Evolutionary conservation across 2,113 vertebrate species (phyloP), one percentile per base, ranked within the genome.

Genomic region (Nanorana parkeri): DNA sequence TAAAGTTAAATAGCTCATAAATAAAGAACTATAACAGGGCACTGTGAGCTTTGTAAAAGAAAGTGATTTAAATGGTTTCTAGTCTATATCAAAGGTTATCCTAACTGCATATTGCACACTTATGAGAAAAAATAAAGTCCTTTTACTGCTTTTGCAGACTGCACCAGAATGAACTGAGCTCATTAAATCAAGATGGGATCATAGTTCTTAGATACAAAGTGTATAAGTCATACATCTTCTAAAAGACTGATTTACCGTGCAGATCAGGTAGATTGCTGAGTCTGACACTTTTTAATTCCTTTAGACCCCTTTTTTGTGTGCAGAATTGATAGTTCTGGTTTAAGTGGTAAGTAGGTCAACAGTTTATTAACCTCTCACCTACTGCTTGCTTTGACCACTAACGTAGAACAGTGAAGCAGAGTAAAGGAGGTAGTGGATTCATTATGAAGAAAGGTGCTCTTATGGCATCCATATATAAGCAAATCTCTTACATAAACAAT

Each of bases 161-260:
- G 17, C 77, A 85, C 82, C 86, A 77, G n/a, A 84, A 83, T 85
- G 78, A 84, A 81, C 83, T 84, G 86, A 87, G 85, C 69, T 88
- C 68, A 29, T 6, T 85, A 78, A 78, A 76, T 66, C 54, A 69
- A 77, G 56, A 80, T 88, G 87, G 85, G 77, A 87, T 84, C 66
- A 84, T 64, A 88, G 85, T 83, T 84, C 74, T 58, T 24, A 69
- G 17, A 20, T 68, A 78, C 47, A 29, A 78, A 56, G 47, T 66
- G 29, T 51, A 78, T 4, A 58, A 78, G 64, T 65, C n/a, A 41
- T 36, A 68, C 51, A 58, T 68, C n/a, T 47, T 79, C 54, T 58
- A 61, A 58, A 16, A 32, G 16, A 29, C 21, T 79, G 28, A 68
- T 79, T 79, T 67, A 58, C 24, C 68, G 61, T 78, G 19, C 17